Conservation (phyloP, 1,140 invertebrate species). For the Bombus difficillimus region DNA sequence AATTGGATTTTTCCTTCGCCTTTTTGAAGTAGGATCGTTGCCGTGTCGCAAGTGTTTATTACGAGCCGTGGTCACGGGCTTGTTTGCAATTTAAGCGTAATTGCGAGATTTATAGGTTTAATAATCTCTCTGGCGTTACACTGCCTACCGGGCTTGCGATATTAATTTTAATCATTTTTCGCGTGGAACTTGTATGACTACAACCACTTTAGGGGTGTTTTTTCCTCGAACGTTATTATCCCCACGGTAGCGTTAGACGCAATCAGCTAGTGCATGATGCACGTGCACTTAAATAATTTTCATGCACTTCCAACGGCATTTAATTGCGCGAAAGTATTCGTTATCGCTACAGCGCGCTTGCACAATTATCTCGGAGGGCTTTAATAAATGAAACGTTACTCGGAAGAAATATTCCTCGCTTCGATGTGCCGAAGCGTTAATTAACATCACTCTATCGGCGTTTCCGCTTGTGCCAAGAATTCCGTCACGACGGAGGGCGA, state of each 20-base stretch:
- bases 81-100: constrained; percentile 39
- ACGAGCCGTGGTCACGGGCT: background rate
- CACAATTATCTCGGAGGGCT: constrained; percentile 40
- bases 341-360: constrained; percentile 20
- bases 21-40: no score
- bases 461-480: background rate
- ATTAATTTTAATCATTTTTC: constrained; percentile 67
- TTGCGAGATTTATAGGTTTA: constrained; percentile 61
- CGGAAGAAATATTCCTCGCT: background rate
- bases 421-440: constrained; percentile 6
- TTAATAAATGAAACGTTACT: constrained; percentile 44
- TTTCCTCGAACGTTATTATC: constrained; percentile 61
- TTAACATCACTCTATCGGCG: constrained; percentile 8
- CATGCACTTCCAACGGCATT: constrained; percentile 29
- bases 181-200: constrained; percentile 43
- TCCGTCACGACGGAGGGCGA: background rate
- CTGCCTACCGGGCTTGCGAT: constrained; percentile 42
- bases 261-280: constrained; percentile 13
- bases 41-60: constrained; percentile 14
- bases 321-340: constrained; percentile 40
- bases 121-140: constrained; percentile 46
- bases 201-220: constrained; percentile 48
- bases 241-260: background rate
- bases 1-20: background rate
- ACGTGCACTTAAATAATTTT: constrained; percentile 47